Percentiles rank a stretch among this genome's conserved stretches.
Evolutionary conservation across 2,888 invertebrate genomes (phyloP).

Genomic region (Mantis religiosa): DNA sequence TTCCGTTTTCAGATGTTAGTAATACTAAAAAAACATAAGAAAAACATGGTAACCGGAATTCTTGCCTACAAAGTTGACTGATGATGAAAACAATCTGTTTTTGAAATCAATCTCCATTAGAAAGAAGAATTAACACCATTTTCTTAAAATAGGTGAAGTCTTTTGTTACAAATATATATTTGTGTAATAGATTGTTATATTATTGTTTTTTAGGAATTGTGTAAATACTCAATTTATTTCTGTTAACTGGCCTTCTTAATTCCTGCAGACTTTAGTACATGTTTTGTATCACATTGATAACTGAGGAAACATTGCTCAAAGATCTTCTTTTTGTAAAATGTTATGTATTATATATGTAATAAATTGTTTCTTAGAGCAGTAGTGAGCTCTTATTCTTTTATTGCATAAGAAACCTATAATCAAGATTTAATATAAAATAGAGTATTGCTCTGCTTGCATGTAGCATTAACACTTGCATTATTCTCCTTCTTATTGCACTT

Average conservation of each 20-base stretch:
- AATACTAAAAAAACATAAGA: no score
- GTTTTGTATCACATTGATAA: constrained; percentile 17
- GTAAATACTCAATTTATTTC: not conserved
- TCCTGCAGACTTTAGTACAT: not conserved
- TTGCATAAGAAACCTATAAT: not conserved
- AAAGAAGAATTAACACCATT: no score
- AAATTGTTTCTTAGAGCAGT: constrained; percentile 25
- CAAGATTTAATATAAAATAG: not conserved
- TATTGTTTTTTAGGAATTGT: not conserved
- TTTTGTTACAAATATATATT: no score
- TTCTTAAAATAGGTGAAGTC: no score
- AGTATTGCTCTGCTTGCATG: no score
- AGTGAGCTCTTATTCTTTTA: not conserved
- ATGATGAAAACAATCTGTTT: no score
- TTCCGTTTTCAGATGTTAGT: no score
- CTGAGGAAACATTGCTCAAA: constrained; percentile 28
- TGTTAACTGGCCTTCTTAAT: not conserved
- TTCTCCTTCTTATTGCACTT: no score
- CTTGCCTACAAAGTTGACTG: no score
- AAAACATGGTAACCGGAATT: no score
- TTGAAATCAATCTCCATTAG: no score
- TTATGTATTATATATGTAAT: constrained; percentile 29
- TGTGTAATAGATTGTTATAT: not conserved
- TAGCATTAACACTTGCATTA: no score
- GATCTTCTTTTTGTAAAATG: constrained; percentile 30